Evolutionary conservation across 2,888 invertebrate genomes (phyloP), one percentile per base, ranked within the genome.

Genomic region (Rhamphomyia laevipes): DNA sequence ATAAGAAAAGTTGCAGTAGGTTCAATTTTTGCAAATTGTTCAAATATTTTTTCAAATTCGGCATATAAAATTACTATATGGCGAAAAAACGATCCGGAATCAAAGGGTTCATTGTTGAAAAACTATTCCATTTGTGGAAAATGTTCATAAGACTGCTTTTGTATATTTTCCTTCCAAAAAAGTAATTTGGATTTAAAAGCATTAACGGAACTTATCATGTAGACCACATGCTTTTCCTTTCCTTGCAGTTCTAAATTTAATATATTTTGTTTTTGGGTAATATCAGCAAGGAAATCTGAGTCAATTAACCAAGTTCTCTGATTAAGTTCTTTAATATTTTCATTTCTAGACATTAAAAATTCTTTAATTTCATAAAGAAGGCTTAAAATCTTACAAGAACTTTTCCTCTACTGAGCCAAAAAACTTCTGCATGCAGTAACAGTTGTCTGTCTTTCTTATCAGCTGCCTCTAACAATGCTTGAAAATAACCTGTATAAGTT

Each of bases 171-270:
- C 23, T 27, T 27, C 23, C 23, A 27, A 27, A 27, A 27, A 7
- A 27, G 23, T 27, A 27, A 27, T 27, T 27, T 27, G 7, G 23
- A 27, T 27, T 27, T 27, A 27, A 27, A 27, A 27, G 23, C 40
- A 15, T 40, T 40, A 21, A 38, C 31, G 16, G 27, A 9, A 41
- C 27, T 41, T 16, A 40, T 40, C 23, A 41, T 40, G 17, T 46
- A 12, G 30, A 18, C 37, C 23, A 46, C 27, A 43, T 10, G 23
- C 40, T 46, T 46, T 27, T 41, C 18, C 16, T 30, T 40, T 23
- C 31, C 41, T 46, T 46, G 38, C 15, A 46, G 23, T 27, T 38
- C 46, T n/a, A 46, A 15, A 38, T 38, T 38, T 38, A 46, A 16
- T 3, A 27, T n/a, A 27, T 43, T 43, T 6, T 30, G 27, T 43